Conservation (phyloP, 1,140 invertebrate genomes). For the Akabosia matsudoensis region DNA sequence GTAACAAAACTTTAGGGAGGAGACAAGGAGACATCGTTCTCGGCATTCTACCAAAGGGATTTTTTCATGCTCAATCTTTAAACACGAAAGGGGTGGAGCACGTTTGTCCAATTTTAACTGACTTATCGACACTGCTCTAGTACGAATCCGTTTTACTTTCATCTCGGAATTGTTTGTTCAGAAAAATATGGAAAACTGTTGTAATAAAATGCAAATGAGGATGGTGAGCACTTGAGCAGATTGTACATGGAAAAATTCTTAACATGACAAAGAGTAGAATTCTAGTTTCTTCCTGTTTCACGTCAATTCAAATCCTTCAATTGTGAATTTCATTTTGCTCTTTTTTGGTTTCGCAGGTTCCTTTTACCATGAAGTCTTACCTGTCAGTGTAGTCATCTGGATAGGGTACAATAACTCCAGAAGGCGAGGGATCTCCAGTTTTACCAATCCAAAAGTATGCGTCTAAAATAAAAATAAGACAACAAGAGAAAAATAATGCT, state of each 20-base stretch:
- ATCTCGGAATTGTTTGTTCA: not conserved
- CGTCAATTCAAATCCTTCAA: too few relatives aligned
- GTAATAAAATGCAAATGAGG: not conserved
- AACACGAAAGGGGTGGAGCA: slow-evolving; percentile 36
- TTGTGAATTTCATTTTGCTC: not conserved
- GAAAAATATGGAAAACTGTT: not conserved
- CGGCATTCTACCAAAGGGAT: too few relatives aligned
- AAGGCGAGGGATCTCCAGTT: slow-evolving; percentile 67
- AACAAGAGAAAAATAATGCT: not conserved
- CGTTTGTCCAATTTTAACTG: slow-evolving; percentile 9
- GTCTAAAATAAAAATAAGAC: slow-evolving; percentile 56
- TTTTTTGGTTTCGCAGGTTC: not conserved
- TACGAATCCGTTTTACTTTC: not conserved
- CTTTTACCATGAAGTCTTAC: slow-evolving; percentile 55
- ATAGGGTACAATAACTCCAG: slow-evolving; percentile 77
- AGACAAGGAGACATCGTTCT: not conserved
- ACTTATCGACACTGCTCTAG: not conserved
- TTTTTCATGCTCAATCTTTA: slow-evolving; percentile 28
- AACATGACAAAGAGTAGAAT: not conserved
- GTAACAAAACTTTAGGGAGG: not conserved
- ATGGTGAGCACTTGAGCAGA: not conserved
- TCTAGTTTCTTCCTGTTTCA: not conserved
- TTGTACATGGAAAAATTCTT: not conserved
- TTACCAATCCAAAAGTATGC: slow-evolving; percentile 86
- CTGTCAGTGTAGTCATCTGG: slow-evolving; percentile 71